phyloP scores from a whole-genome alignment of 2,888 invertebrate species.

The Abrostola tripartita region DNA sequence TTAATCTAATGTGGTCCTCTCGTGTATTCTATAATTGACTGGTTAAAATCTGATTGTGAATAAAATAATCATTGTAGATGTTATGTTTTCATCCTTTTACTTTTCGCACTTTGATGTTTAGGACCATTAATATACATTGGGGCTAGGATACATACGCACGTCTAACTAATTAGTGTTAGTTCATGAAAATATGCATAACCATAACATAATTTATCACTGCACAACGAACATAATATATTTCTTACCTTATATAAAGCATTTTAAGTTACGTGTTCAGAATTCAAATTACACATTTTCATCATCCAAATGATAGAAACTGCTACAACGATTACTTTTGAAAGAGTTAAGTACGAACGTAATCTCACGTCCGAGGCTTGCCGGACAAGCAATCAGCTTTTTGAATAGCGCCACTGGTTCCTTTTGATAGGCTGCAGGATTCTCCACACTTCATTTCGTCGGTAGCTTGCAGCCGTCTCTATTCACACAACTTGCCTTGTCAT shows the following conservation, averaged over 20 bases:
- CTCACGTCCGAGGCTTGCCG: conserved; percentile 56
- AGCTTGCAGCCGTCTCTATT: conserved; percentile 71
- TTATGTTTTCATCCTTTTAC: too few relatives aligned
- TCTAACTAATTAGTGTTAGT: background rate
- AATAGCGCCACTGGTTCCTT: conserved; percentile 75
- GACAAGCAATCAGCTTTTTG: conserved; percentile 79
- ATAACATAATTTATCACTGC: conserved; percentile 11
- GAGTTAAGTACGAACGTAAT: conserved; percentile 63
- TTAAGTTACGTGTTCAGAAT: conserved; percentile 46
- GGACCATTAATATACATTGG: too few relatives aligned
- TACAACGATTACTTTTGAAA: conserved; percentile 69
- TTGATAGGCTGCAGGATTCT: conserved; percentile 81
- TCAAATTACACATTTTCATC: conserved; percentile 61
- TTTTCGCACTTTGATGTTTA: too few relatives aligned
- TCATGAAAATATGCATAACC: conserved; percentile 11
- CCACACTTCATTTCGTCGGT: conserved; percentile 80
- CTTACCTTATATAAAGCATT: conserved; percentile 7
- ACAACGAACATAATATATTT: background rate
- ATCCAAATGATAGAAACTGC: conserved; percentile 57
- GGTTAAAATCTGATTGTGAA: too few relatives aligned
- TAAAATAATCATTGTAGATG: too few relatives aligned
- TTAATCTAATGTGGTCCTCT: conserved; percentile 20
- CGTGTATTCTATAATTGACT: too few relatives aligned
- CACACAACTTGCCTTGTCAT: conserved; percentile 79
- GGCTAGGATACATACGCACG: too few relatives aligned